These are phyloP conservation scores for Congeria kusceri DNA, from an alignment of 2,888 invertebrate species.

Conservation along the genomic window DNA sequence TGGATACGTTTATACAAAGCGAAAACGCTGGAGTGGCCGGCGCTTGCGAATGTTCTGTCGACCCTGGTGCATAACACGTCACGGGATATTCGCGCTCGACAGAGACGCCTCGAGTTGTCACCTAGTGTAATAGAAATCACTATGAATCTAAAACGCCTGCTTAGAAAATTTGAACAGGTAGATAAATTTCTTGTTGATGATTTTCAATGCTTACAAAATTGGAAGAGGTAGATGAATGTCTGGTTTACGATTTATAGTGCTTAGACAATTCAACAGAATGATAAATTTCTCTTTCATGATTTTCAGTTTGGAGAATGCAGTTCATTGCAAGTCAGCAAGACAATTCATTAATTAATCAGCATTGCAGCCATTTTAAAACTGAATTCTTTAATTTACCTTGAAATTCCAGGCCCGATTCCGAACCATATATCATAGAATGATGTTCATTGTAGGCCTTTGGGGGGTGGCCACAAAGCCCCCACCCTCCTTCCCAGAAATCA, in stretches of 20 bases:
- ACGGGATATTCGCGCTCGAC: slow-evolving; percentile 61
- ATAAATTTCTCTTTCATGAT: too few species aligned
- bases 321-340: too few species aligned
- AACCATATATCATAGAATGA: too few species aligned
- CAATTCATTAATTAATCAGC: too few species aligned
- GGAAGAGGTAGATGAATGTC: slow-evolving; percentile 87
- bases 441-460: too few species aligned
- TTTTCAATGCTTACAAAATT: background rate
- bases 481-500: too few species aligned
- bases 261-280: too few species aligned
- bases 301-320: too few species aligned
- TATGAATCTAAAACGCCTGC: slow-evolving; percentile 88
- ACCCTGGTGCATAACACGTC: slow-evolving; percentile 51
- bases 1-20: background rate
- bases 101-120: slow-evolving; percentile 66
- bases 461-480: too few species aligned
- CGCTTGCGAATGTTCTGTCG: slow-evolving; percentile 43
- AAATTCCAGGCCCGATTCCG: too few species aligned
- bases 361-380: too few species aligned
- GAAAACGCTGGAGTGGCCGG: slow-evolving; percentile 47
- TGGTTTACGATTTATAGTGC: background rate
- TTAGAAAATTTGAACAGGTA: slow-evolving; percentile 90
- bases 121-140: slow-evolving; percentile 88
- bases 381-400: too few species aligned
- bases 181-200: background rate